These are phyloP conservation scores for Craniophora ligustri DNA, from an alignment of 2,888 invertebrate species.

Conservation along the genomic window DNA sequence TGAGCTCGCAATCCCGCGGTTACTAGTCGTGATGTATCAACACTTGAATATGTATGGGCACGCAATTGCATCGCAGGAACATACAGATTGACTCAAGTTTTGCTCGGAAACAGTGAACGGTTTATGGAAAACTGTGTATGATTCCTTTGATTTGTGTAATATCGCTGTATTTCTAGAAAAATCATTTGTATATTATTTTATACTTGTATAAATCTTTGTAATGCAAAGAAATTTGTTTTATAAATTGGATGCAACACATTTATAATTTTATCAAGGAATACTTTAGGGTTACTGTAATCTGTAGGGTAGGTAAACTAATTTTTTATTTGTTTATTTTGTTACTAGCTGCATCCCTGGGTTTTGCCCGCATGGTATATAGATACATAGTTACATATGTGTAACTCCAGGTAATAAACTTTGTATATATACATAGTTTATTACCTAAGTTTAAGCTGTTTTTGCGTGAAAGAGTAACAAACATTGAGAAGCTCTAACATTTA, in stretches of 20 bases:
- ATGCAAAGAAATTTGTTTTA: not conserved
- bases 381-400: no score
- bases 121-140: constrained; percentile 48
- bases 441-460: no score
- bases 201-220: not conserved
- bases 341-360: no score
- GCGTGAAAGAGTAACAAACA: no score
- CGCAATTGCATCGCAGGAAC: constrained; percentile 54
- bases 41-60: constrained; percentile 68
- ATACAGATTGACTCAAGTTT: constrained; percentile 54
- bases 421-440: no score
- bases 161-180: constrained; percentile 44
- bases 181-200: constrained; percentile 23
- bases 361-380: no score
- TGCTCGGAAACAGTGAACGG: constrained; percentile 39
- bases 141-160: constrained; percentile 46
- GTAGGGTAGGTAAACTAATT: no score
- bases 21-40: constrained; percentile 59
- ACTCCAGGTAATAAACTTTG: no score
- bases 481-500: no score
- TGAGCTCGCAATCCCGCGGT: constrained; percentile 57
- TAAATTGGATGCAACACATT: not conserved
- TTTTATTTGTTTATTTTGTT: no score
- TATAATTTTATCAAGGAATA: no score
- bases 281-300: no score